Evolutionary conservation across 2,113 vertebrate species (phyloP), one percentile per base, ranked within the genome.

Genomic region (Nicator chloris): DNA sequence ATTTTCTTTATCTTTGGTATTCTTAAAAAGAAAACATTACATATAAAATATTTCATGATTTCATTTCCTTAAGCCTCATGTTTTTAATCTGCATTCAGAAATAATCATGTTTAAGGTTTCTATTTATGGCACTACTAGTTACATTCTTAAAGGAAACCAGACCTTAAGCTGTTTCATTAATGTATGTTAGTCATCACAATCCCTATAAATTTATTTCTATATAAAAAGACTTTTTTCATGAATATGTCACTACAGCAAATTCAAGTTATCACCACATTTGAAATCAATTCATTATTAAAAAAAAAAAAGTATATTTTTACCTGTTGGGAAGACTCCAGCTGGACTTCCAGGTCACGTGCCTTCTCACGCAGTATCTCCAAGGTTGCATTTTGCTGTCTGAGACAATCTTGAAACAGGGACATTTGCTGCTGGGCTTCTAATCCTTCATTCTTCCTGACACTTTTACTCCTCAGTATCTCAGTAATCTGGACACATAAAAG

Each of bases 401-500:
- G 93, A 45, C 7, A 14, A 28, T 56, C 77, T 59, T 90, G 97
- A 60, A 97, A 91, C 40, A 91, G 59, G 40, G 77, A 63, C 31
- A 93, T 95, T 45, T 95, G 96, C 30, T 82, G 90, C 71, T 93
- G 88, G 30, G 76, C 73, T 76, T 97, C 92, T 31, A 76, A 71
- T 5, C 90, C 47, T 37, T 98, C 96, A 1, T 69, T 61, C 49
- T 91, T 96, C 21, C 91, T 92, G 44, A 96, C 88, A 87, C 84
- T 97, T 97, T 98, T 98, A 88, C 87, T 96, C 49, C 96, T 98
- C 65, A 98, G 91, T 61, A 97, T 96, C 40, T 97, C 95, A 73
- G 97, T 98, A n/a, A 98, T 97, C 98, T 98, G 94, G 31, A 70
- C 53, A 64, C 31, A 78, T 56, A 94, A 93, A 60, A 76, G 37